Evolutionary conservation across 2,113 vertebrate genomes (phyloP).

Genomic region (Lampris megalopsis): DNA sequence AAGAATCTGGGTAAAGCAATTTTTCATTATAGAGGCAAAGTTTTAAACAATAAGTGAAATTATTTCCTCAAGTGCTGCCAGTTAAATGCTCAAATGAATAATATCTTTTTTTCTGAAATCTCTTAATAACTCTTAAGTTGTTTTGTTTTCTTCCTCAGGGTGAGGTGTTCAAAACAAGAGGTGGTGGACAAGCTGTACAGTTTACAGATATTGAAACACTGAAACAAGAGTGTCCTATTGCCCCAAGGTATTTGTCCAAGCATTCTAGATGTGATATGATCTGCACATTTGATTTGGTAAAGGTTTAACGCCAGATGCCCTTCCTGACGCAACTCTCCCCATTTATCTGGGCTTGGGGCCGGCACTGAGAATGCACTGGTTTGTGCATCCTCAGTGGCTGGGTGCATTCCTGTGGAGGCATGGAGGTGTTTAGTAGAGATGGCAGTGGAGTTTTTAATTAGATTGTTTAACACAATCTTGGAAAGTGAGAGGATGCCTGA

Average conservation of each 20-base stretch:
- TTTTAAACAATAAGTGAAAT: neutral
- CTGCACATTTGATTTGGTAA: too few species aligned
- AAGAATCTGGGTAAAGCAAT: neutral
- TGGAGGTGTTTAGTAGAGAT: too few species aligned
- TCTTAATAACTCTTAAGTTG: neutral
- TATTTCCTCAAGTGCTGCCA: neutral
- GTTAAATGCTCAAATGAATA: neutral
- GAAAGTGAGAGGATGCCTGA: too few species aligned
- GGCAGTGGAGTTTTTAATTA: too few species aligned
- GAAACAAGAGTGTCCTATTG: constrained; percentile 86
- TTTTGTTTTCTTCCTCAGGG: constrained; percentile 79
- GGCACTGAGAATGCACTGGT: too few species aligned
- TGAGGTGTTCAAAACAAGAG: constrained; percentile 91
- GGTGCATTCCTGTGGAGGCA: too few species aligned
- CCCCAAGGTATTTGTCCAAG: constrained; percentile 73
- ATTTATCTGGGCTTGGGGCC: too few species aligned
- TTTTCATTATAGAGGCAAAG: neutral
- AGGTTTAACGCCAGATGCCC: too few species aligned
- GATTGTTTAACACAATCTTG: too few species aligned
- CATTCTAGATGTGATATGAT: neutral
- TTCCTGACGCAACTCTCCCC: too few species aligned
- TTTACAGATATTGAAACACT: constrained; percentile 96
- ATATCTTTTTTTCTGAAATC: neutral
- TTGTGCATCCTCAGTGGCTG: too few species aligned
- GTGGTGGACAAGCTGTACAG: constrained; percentile 94